These are phyloP conservation scores for Rapana venosa DNA, from an alignment of 2,888 invertebrate genomes.

Conservation along the genomic window DNA sequence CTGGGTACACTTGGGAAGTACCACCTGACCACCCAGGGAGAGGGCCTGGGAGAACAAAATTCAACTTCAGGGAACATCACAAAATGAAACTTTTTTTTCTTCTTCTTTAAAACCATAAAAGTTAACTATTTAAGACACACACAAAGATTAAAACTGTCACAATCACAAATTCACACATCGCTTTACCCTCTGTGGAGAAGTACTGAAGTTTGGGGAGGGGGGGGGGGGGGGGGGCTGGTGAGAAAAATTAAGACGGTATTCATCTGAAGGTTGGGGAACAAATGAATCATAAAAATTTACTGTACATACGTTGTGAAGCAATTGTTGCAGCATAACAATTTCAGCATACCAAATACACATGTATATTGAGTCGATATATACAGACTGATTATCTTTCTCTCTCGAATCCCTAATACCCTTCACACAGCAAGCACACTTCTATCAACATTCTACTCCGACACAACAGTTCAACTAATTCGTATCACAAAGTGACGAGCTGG, in stretches of 20 bases:
- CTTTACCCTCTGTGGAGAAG: constrained; percentile 1
- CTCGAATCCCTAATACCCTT: too few species aligned
- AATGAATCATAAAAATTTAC: not conserved
- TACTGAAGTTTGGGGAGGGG: not conserved
- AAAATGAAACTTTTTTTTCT: not conserved
- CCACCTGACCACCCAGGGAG: too few species aligned
- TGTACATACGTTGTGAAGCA: not conserved
- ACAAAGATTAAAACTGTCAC: not conserved
- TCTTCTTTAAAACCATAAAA: not conserved
- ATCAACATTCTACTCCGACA: not conserved
- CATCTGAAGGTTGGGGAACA: not conserved
- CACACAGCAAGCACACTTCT: too few species aligned
- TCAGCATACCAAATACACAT: not conserved
- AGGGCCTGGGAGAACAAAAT: not conserved
- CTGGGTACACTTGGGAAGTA: too few species aligned
- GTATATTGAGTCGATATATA: not conserved
- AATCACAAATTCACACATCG: not conserved
- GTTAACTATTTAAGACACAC: too few species aligned
- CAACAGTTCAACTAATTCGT: not conserved
- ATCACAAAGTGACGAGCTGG: not conserved
- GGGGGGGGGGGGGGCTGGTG: too few species aligned
- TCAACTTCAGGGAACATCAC: constrained; percentile 6
- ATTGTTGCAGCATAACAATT: not conserved
- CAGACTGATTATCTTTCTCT: not conserved
- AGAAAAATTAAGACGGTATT: not conserved